These are phyloP conservation scores for Hydrolagus affinis DNA, from an alignment of 2,113 vertebrate species.

Conservation along the genomic window DNA sequence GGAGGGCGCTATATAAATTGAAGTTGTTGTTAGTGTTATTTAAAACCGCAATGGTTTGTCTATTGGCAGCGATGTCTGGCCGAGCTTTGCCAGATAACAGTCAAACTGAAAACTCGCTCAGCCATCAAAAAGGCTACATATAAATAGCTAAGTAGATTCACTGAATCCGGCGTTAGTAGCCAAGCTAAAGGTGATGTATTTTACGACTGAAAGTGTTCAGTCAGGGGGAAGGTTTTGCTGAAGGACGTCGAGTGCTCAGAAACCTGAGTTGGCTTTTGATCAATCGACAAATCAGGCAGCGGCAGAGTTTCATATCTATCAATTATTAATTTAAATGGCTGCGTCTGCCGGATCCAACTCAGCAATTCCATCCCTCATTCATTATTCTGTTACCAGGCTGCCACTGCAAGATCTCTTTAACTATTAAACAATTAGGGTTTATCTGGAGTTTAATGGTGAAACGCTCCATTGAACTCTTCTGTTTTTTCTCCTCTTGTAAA, in stretches of 20 bases:
- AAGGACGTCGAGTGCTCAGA: neutral
- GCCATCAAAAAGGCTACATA: too few species aligned
- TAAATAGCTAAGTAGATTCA: neutral
- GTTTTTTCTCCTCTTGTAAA: neutral
- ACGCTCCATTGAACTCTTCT: neutral
- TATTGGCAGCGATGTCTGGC: too few species aligned
- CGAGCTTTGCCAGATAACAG: too few species aligned
- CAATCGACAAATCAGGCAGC: neutral
- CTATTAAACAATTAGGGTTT: neutral
- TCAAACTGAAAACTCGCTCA: too few species aligned
- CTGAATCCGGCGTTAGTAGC: neutral
- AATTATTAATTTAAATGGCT: neutral
- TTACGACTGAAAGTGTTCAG: too few species aligned
- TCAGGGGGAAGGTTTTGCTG: neutral
- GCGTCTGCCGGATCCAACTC: neutral
- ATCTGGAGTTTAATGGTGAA: neutral
- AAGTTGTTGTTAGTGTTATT: too few species aligned
- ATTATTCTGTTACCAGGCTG: neutral
- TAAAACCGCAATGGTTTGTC: too few species aligned
- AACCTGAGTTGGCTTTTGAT: neutral
- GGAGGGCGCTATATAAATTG: too few species aligned
- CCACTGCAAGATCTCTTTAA: neutral
- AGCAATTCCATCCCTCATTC: neutral
- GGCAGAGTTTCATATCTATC: neutral
- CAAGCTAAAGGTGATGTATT: neutral